Evolutionary conservation across 2,888 invertebrate species (phyloP).

Genomic region (Andrena marginata): DNA sequence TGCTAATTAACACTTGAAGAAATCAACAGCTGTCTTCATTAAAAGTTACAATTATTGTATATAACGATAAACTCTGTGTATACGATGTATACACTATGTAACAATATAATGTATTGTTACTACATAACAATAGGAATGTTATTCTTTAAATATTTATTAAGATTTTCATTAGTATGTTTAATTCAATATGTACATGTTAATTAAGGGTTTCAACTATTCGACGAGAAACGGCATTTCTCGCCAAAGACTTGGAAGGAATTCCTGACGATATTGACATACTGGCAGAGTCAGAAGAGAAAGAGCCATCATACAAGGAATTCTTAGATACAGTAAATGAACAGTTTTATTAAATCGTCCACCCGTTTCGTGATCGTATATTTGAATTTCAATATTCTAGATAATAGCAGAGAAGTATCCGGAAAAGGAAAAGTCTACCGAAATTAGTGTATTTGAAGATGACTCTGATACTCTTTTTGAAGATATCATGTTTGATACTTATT

Average conservation of each 20-base stretch:
- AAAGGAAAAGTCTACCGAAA: slow-evolving; percentile 15
- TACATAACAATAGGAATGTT: slow-evolving; percentile 12
- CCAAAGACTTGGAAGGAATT: slow-evolving; percentile 9
- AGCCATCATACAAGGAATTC: not conserved
- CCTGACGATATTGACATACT: slow-evolving; percentile 23
- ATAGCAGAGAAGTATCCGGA: not conserved
- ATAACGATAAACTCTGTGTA: not conserved
- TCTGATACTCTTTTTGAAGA: not conserved
- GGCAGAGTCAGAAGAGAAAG: not conserved
- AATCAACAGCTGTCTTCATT: not conserved
- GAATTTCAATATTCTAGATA: not conserved
- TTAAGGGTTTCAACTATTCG: slow-evolving; percentile 42
- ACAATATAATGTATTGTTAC: too few species aligned
- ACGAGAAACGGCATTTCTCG: slow-evolving; percentile 6
- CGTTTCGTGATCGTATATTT: not conserved
- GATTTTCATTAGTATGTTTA: not conserved
- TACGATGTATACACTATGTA: too few species aligned
- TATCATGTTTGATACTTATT: not conserved
- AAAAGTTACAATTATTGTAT: not conserved
- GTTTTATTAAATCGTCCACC: not conserved
- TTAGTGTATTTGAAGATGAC: not conserved
- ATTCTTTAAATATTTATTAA: not conserved
- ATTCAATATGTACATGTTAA: slow-evolving; percentile 22
- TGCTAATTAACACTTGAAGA: too few species aligned
- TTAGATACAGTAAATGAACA: slow-evolving; percentile 20